phyloP scores from a whole-genome alignment of 30 jellyfish, hydroid and myxozoan genomes.

The Aurelia sp. region DNA sequence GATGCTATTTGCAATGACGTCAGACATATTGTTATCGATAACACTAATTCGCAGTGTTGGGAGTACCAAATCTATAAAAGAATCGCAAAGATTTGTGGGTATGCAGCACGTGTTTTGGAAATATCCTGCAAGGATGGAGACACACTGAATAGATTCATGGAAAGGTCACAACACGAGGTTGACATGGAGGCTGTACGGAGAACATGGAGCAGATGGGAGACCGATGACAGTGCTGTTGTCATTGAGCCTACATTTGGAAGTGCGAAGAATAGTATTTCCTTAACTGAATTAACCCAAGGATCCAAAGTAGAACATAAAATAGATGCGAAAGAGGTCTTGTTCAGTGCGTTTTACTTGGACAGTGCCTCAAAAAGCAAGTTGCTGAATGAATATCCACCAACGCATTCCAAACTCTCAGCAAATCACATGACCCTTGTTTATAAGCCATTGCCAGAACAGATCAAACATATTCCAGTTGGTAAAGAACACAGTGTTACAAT shows the following conservation, averaged over 20 bases:
- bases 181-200: constrained; percentile 40
- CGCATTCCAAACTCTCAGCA: constrained; percentile 64
- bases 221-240: constrained; percentile 60
- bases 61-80: constrained; percentile 86
- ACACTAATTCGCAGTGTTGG: constrained; percentile 91
- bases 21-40: constrained; percentile 68
- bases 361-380: constrained; percentile 67
- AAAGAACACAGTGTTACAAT: constrained; percentile 54
- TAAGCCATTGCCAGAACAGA: constrained; percentile 73
- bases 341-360: constrained; percentile 87
- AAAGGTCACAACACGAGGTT: constrained; percentile 82
- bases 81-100: constrained; percentile 81
- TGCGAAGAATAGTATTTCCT: not conserved
- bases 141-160: constrained; percentile 24
- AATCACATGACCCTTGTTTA: constrained; percentile 88
- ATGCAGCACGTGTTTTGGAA: constrained; percentile 61
- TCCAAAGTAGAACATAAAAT: not conserved
- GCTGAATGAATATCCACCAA: constrained; percentile 53
- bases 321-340: constrained; percentile 59
- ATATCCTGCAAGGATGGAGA: constrained; percentile 65
- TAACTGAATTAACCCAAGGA: constrained; percentile 3
- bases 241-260: constrained; percentile 33
- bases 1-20: constrained; percentile 38
- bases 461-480: constrained; percentile 78
- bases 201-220: constrained; percentile 91